These are phyloP conservation scores for Mesopsocus fuscifrons DNA, from an alignment of 2,888 invertebrate genomes.

Conservation along the genomic window DNA sequence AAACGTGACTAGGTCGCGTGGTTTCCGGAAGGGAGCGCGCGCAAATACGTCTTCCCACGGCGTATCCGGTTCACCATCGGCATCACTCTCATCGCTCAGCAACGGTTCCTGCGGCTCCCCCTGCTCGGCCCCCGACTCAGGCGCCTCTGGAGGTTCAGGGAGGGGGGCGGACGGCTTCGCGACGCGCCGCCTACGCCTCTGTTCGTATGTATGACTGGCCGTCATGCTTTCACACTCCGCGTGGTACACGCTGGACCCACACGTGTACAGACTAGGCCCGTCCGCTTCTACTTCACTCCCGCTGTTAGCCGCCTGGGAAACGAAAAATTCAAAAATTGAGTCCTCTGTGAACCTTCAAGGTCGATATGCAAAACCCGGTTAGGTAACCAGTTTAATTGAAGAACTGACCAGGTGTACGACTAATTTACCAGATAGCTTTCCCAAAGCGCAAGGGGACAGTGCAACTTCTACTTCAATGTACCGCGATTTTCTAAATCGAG, in stretches of 20 bases:
- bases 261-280: conserved; percentile 34
- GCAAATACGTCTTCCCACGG: conserved; percentile 39
- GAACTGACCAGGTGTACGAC: too few relatives aligned
- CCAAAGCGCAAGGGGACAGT: too few relatives aligned
- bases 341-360: conserved; percentile 32
- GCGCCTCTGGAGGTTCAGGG: too few relatives aligned
- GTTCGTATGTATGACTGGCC: conserved; percentile 16
- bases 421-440: too few relatives aligned
- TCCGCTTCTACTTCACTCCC: conserved; percentile 2
- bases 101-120: conserved; percentile 14
- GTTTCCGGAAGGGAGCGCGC: conserved; percentile 40
- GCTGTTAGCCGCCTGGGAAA: not conserved
- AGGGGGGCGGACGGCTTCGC: conserved; percentile 10
- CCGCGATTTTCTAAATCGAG: too few relatives aligned
- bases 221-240: conserved; percentile 49
- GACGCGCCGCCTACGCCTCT: conserved; percentile 10
- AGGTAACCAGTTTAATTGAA: too few relatives aligned
- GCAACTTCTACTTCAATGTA: too few relatives aligned
- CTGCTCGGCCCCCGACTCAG: conserved; percentile 21
- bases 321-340: too few relatives aligned
- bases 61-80: conserved; percentile 8
- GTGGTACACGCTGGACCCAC: conserved; percentile 48
- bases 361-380: not conserved
- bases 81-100: conserved; percentile 15
- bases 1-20: conserved; percentile 12